Conservation (phyloP, 2,113 vertebrate genomes). For the Zeus faber region DNA sequence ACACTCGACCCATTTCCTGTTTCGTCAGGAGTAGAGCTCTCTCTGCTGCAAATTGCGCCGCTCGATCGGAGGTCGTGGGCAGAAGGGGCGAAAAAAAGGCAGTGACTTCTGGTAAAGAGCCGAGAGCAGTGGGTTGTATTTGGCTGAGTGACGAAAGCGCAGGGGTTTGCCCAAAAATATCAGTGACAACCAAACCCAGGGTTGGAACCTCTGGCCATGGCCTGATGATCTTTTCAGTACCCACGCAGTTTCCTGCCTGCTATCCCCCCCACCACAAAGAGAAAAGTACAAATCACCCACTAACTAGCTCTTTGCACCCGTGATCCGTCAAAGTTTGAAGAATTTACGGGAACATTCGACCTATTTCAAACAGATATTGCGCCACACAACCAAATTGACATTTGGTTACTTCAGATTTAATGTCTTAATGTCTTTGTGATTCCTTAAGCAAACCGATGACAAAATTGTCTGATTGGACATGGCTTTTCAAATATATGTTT, state of each 20-base stretch:
- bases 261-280: conserved; percentile 46
- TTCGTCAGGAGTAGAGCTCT: conserved; percentile 76
- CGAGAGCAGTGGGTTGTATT: conserved; percentile 65
- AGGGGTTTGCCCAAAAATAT: conserved; percentile 72
- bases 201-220: conserved; percentile 29
- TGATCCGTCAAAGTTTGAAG: conserved; percentile 5
- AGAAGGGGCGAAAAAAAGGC: conserved; percentile 52
- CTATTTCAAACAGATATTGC: conserved; percentile 35
- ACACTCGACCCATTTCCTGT: conserved; percentile 78
- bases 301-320: conserved; percentile 11
- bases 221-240: conserved; percentile 54
- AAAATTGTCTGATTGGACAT: too few species aligned
- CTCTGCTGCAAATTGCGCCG: too few species aligned
- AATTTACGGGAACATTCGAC: background rate
- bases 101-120: conserved; percentile 74
- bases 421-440: too few species aligned
- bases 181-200: conserved; percentile 59
- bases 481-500: too few species aligned
- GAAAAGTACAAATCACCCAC: background rate
- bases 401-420: too few species aligned
- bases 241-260: conserved; percentile 47
- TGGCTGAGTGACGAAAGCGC: conserved; percentile 66
- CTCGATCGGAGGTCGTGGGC: conserved; percentile 53
- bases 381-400: too few species aligned
- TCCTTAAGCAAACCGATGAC: too few species aligned